Base-by-base conservation (phyloP, 1,140 invertebrate genomes). In the Antheraea pernyi region DNA sequence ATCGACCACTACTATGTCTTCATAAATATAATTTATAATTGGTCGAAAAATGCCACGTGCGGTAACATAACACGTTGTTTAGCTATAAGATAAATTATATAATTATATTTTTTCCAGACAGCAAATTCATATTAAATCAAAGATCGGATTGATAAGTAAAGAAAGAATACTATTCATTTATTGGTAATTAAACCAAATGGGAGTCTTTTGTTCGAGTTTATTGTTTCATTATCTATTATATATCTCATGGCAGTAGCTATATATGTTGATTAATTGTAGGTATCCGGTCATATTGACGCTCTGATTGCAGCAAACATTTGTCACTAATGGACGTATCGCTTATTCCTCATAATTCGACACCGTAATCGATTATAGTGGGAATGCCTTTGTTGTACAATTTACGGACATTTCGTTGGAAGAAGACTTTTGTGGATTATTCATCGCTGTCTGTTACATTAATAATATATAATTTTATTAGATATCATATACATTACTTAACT, bases 231-330 rank as follows among this genome's bases (percentile, higher is more conserved):
- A 0, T 30, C 48, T 53, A 19, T 19, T 46, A 2, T 16, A 59
- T 37, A 66, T 63, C n/a, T 46, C 42, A 42, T 71, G 65, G 66
- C 65, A 46, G 59, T 69, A 46, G 59, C 59, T 70, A 68, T 76
- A 67, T 36, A 46, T n/a, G 62, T 75, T 78, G 82, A 84, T 83
- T 81, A 78, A 84, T 83, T 74, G 75, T 78, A 67, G 73, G 64
- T 73, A 74, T 76, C 69, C 69, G 66, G 65, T 68, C 70, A 62
- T 67, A 70, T 72, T 78, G 73, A 73, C 75, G 64, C 39, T 79
- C 74, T 81, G 78, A 84, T 84, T 84, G 78, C 78, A 80, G 74
- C 76, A 77, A 81, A 83, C 83, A 83, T 83, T 85, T 83, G 83
- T 79, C 79, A 71, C 78, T 85, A 84, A 84, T 84, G 82, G 79